Evolutionary conservation across 2,888 invertebrate genomes (phyloP), one percentile per base, ranked within the genome.

Genomic region (Rhagophthalmus giganteus): DNA sequence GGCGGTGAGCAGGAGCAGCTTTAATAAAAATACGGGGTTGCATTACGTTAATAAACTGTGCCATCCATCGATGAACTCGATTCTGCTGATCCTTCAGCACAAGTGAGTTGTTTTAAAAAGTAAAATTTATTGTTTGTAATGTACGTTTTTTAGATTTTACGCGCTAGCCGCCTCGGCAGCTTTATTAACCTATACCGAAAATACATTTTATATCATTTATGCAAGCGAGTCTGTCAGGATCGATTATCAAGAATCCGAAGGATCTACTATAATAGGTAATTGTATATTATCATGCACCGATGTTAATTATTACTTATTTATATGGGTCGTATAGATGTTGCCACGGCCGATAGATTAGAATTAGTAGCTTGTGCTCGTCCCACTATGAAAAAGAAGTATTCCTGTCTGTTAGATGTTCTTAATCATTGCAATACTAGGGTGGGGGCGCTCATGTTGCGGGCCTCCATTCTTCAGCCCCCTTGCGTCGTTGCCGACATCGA

Each of bases 111-210:
- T 2, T 3, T 5, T 20, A 7, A 7, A 10, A 35, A 41, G 4
- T 5, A 25, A 25, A 28, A 8, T 15, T n/a, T n/a, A n/a, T n/a
- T n/a, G n/a, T n/a, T n/a, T n/a, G n/a, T n/a, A n/a, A n/a, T n/a
- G n/a, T n/a, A n/a, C n/a, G n/a, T 44, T 56, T 64, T 71, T 26
- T 68, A 94, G 92, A 67, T 92, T 90, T 72, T 94, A 94, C 68
- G 88, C 91, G 8, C 71, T 95, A 40, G 85, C 94, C 6, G 86
- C 94, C 1, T 84, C 86, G n/a, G 84, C 90, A 9, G 94, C 93
- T 2, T 78, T 95, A 2, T 69, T 95, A 2, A 89, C 87, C 66
- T 94, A 94, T 71, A 81, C 92, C 1, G 92, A 94, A 72, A 84
- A 84, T 61, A 84, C 86, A 46, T 85, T 90, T 63, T 86, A 86